These are phyloP conservation scores for Baryphthengus martii DNA, from an alignment of 2,113 vertebrate genomes.

Conservation along the genomic window DNA sequence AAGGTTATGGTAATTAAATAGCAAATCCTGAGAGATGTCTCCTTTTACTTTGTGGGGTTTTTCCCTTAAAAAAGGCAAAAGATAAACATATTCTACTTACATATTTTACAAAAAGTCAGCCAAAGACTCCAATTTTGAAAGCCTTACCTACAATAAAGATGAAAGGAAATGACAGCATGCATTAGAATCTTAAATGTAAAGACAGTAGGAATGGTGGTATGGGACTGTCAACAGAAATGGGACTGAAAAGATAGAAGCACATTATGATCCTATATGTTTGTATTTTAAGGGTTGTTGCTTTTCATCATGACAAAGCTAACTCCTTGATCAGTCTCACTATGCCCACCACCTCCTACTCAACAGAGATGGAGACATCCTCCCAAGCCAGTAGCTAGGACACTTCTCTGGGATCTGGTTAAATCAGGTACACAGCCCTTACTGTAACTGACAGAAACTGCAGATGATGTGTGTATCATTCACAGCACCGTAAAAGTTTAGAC, in stretches of 20 bases:
- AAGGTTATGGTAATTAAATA: background rate
- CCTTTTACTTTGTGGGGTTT: background rate
- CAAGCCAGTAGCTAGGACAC: background rate
- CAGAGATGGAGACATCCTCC: background rate
- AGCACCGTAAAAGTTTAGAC: background rate
- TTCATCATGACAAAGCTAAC: background rate
- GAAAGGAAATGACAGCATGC: background rate
- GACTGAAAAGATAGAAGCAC: background rate
- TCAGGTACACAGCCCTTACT: background rate
- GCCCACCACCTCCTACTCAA: background rate
- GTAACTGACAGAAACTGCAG: background rate
- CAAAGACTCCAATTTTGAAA: background rate
- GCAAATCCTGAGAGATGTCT: background rate
- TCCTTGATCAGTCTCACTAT: background rate
- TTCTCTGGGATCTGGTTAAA: background rate
- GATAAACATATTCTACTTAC: background rate
- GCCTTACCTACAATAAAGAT: background rate
- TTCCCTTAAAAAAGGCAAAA: background rate
- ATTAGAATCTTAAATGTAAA: background rate
- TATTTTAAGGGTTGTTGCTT: background rate
- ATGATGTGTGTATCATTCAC: rapidly evolving
- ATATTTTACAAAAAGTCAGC: background rate
- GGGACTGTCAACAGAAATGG: background rate
- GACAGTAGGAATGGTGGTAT: background rate
- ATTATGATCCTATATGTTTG: background rate